Percentiles rank a stretch among this genome's conserved stretches.
phyloP scores from a whole-genome alignment of 35 echinoderm and acorn worm species.

The Anneissia japonica region DNA sequence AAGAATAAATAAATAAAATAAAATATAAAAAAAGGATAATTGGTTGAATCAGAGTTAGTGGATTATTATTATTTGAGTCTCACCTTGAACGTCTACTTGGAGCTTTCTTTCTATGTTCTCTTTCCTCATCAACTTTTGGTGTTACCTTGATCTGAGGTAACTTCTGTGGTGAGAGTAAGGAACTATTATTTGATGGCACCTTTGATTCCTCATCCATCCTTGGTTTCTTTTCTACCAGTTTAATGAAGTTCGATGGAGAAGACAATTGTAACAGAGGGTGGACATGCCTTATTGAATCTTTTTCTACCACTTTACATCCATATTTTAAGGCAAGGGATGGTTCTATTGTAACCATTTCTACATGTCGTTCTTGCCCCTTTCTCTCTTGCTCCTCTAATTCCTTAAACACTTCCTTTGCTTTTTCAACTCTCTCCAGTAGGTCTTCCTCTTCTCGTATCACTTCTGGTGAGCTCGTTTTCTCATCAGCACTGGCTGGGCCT shows the following conservation, averaged over 20 bases:
- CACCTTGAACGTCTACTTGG: background rate
- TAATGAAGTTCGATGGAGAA: too few species aligned
- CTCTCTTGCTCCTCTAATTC: background rate
- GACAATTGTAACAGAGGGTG: too few species aligned
- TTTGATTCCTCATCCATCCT: too few species aligned
- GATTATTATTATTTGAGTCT: too few species aligned
- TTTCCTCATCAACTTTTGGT: background rate
- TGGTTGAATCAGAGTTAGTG: too few species aligned
- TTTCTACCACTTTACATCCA: too few species aligned
- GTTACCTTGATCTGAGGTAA: background rate
- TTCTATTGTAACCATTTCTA: background rate
- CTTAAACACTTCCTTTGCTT: background rate
- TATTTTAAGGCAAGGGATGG: background rate
- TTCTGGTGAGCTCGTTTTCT: background rate
- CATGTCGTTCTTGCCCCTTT: background rate
- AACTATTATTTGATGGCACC: too few species aligned
- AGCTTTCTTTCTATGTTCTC: background rate
- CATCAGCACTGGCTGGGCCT: conserved; percentile 5
- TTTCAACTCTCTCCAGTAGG: background rate
- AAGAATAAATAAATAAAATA: too few species aligned
- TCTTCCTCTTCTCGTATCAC: background rate
- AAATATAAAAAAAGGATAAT: too few species aligned
- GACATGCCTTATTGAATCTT: too few species aligned
- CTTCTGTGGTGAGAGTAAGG: background rate
- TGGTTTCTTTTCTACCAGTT: too few species aligned